phyloP scores from a whole-genome alignment of 2,797 vertebrate species.

The Leptodactylus fallax region DNA sequence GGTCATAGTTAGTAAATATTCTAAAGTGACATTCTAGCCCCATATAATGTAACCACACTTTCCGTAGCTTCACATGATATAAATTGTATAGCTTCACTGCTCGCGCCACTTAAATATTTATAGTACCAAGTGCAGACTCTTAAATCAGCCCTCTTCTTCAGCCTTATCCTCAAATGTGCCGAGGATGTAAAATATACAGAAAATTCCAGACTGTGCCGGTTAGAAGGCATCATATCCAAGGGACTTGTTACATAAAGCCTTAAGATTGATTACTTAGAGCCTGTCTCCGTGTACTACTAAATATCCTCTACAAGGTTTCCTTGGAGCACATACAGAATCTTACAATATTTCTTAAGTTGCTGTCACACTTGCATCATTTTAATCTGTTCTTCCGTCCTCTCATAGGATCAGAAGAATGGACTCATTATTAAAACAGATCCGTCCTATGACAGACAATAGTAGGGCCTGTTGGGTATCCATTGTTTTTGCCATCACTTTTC shows the following conservation, averaged over 20 bases:
- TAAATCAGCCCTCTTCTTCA: neutral
- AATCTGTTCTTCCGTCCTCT: too few relatives aligned
- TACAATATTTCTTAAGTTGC: neutral
- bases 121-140: neutral
- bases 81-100: neutral
- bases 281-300: neutral
- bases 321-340: neutral
- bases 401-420: too few relatives aligned
- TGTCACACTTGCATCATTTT: too few relatives aligned
- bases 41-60: neutral
- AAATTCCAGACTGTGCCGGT: neutral
- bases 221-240: neutral
- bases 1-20: too few relatives aligned
- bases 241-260: neutral
- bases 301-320: neutral
- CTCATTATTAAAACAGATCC: too few relatives aligned
- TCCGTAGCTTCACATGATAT: neutral
- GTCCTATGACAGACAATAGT: too few relatives aligned
- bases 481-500: too few relatives aligned
- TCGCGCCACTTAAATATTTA: constrained; percentile 13
- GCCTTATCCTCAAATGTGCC: neutral
- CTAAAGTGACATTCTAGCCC: neutral
- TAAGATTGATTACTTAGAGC: neutral
- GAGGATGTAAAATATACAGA: neutral
- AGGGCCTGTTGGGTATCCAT: too few relatives aligned